These are phyloP conservation scores for Drosophila willistoni DNA, from an alignment of 1,140 invertebrate genomes.

Conservation along the genomic window DNA sequence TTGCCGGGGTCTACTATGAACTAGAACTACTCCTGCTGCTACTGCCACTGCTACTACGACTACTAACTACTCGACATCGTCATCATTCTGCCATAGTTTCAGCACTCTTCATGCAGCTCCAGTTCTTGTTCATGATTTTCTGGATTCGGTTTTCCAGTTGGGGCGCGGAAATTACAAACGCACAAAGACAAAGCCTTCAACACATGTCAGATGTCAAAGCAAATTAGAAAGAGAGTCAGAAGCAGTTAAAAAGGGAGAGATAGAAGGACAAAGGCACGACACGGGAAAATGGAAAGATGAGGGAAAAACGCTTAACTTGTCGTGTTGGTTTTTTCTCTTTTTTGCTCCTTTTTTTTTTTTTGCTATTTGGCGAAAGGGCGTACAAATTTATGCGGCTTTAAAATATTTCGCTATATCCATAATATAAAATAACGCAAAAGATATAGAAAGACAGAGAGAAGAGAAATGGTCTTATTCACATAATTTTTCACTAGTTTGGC, in stretches of 20 bases:
- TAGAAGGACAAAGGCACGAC: neutral
- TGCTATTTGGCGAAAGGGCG: neutral
- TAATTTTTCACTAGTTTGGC: slow-evolving; percentile 61
- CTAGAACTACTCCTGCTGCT: no score
- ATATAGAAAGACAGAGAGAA: neutral
- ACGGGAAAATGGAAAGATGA: neutral
- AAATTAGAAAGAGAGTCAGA: slow-evolving; percentile 61
- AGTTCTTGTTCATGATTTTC: slow-evolving; percentile 44
- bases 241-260: neutral
- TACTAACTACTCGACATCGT: slow-evolving; percentile 4
- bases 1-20: slow-evolving; percentile 31
- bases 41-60: no score
- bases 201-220: slow-evolving; percentile 74
- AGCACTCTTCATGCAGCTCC: slow-evolving; percentile 12
- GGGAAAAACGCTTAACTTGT: slow-evolving; percentile 42
- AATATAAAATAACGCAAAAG: slow-evolving; percentile 13
- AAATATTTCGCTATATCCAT: slow-evolving; percentile 39
- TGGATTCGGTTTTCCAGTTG: slow-evolving; percentile 65
- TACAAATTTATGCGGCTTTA: slow-evolving; percentile 57
- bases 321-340: slow-evolving; percentile 3
- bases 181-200: slow-evolving; percentile 73
- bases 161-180: slow-evolving; percentile 47
- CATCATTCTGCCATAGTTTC: slow-evolving; percentile 23
- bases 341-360: neutral
- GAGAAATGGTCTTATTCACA: slow-evolving; percentile 44